Evolutionary conservation across 2,888 invertebrate genomes (phyloP).

Genomic region (Linnaemya vulpina): DNA sequence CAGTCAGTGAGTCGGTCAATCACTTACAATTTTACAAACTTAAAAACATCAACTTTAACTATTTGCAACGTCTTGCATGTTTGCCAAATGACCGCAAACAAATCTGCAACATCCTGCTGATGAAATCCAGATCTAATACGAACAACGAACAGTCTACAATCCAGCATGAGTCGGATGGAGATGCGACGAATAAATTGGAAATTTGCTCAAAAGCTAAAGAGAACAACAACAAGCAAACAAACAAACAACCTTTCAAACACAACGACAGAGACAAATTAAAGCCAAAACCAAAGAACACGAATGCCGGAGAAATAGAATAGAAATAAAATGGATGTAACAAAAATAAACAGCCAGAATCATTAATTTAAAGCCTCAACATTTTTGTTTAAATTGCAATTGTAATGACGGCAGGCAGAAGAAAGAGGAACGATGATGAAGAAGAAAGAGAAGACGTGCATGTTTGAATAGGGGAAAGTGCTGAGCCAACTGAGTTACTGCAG

Average conservation of each 20-base stretch:
- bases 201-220: neutral
- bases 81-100: conserved; percentile 65
- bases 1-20: conserved; percentile 14
- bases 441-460: neutral
- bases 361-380: conserved; percentile 42
- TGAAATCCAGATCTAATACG: conserved; percentile 32
- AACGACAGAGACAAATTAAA: conserved; percentile 11
- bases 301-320: neutral
- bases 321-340: neutral
- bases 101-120: conserved; percentile 58
- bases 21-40: conserved; percentile 21
- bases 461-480: neutral
- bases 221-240: neutral
- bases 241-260: neutral
- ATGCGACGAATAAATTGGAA: neutral
- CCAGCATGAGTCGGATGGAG: neutral
- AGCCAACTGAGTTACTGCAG: neutral
- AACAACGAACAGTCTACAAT: neutral
- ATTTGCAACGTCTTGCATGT: conserved; percentile 36
- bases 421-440: neutral
- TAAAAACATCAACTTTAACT: conserved; percentile 1
- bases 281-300: neutral
- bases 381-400: neutral
- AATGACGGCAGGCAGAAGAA: neutral
- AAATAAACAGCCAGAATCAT: conserved; percentile 28